Evolutionary conservation across 2,888 invertebrate genomes (phyloP), one percentile per base, ranked within the genome.

Genomic region (Trichopoda pennipes): DNA sequence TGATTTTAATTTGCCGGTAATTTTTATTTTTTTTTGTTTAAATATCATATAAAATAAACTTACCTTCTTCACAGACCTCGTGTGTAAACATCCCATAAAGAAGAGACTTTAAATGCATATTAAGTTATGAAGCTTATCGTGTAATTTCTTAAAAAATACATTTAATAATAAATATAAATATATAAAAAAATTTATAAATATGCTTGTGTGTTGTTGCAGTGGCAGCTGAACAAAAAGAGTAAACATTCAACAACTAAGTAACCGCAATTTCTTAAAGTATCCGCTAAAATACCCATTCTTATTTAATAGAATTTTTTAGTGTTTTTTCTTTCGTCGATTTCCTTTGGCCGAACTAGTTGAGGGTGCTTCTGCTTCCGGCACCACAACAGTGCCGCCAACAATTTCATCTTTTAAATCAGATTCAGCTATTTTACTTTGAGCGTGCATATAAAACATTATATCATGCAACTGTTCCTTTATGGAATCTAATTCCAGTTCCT

Each of bases 381-480:
- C 85, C 3, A 90, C 87, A 10, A 91, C 90, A 1, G 91, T 87
- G 47, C 89, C 90, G 6, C 88, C 87, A 0, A 87, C 88, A 61
- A 91, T 85, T 85, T 90, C 90, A 76, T 90, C 90, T 75, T 89
- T 87, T 42, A 89, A 83, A 80, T 92, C 91, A 0, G 91, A 90
- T 56, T 88, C 89, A 28, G 90, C 89, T 81, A 92, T 90, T 81
- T 90, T 88, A 63, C 87, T 88, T 89, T 96, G 96, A 1, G 98
- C 98, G 85, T 98, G 97, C 86, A 99, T 94, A 90, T 96, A 98
- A 92, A 99, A 98, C 98, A 99, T 98, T 63, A 99, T 93, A 92
- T 99, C 99, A 44, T 97, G 93, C 10, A 99, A 93, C 92, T 99
- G 98, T 87, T 99, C 99, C 85, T 95, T 94, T 38, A 99, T 92